Percentiles rank a stretch among this genome's conserved stretches.
Evolutionary conservation across 2,113 vertebrate species (phyloP).

Genomic region (Stomatorhinus ivindoensis): DNA sequence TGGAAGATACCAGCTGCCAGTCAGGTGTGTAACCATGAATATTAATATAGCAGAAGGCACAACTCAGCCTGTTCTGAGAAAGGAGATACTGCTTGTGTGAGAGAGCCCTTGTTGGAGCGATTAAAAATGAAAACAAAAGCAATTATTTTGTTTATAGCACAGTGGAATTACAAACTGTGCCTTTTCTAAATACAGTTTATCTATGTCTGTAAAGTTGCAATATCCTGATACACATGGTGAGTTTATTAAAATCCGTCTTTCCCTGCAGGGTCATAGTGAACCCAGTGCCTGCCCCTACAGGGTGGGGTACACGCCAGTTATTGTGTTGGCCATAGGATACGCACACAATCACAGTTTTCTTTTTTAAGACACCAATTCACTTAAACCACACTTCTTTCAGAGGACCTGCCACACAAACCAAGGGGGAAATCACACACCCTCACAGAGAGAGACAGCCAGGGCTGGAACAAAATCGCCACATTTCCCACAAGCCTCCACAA

Average conservation of each 20-base stretch:
- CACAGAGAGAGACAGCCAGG: neutral
- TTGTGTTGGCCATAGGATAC: neutral
- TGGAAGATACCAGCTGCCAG: neutral
- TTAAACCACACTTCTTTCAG: neutral
- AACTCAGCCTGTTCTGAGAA: neutral
- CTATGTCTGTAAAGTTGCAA: neutral
- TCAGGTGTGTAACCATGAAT: conserved; percentile 5
- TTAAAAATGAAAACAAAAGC: neutral
- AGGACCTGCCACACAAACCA: neutral
- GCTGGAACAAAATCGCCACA: neutral
- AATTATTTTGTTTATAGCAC: neutral
- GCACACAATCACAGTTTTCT: neutral
- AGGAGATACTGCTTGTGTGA: neutral
- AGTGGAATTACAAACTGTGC: neutral
- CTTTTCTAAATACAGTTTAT: neutral
- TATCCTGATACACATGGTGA: neutral
- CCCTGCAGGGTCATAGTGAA: neutral
- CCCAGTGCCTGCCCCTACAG: neutral
- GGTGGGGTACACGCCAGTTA: neutral
- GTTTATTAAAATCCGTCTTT: neutral
- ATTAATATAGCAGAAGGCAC: neutral
- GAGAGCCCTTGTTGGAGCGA: neutral
- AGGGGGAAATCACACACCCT: neutral
- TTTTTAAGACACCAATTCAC: neutral
- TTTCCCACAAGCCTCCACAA: neutral